phyloP scores from a whole-genome alignment of 2,113 vertebrate genomes.

The Oreochromis tanganicae region DNA sequence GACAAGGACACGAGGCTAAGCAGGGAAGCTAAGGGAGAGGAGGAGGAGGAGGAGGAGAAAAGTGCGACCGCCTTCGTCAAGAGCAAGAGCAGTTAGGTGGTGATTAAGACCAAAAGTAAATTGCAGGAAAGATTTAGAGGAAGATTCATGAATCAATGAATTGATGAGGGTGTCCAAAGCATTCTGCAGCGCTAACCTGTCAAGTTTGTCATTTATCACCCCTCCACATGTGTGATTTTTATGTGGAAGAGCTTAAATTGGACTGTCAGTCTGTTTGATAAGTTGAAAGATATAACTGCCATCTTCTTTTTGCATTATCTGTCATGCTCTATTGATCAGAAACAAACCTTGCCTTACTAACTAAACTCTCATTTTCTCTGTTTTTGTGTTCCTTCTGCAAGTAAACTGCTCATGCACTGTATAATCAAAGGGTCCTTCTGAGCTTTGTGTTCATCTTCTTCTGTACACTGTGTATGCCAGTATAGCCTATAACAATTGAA shows the following conservation, averaged over 20 bases:
- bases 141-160: neutral
- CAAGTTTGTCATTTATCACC: neutral
- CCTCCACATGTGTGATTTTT: neutral
- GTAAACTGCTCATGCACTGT: neutral
- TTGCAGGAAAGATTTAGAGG: neutral
- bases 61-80: too few relatives aligned
- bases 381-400: neutral
- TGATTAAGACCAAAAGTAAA: neutral
- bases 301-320: neutral
- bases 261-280: neutral
- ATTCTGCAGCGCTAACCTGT: neutral
- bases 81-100: neutral
- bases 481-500: neutral
- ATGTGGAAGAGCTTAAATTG: neutral
- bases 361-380: neutral
- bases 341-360: neutral
- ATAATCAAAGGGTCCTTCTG: neutral
- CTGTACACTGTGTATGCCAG: neutral
- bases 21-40: too few relatives aligned
- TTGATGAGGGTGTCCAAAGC: neutral
- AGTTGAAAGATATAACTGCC: neutral
- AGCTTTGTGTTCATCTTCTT: neutral
- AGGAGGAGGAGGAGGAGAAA: too few relatives aligned
- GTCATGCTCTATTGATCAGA: slow-evolving; percentile 14
- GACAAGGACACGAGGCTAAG: too few relatives aligned